Evolutionary conservation across 1,140 invertebrate species (phyloP), one percentile per base, ranked within the genome.

Genomic region (Eufriesea mexicana): DNA sequence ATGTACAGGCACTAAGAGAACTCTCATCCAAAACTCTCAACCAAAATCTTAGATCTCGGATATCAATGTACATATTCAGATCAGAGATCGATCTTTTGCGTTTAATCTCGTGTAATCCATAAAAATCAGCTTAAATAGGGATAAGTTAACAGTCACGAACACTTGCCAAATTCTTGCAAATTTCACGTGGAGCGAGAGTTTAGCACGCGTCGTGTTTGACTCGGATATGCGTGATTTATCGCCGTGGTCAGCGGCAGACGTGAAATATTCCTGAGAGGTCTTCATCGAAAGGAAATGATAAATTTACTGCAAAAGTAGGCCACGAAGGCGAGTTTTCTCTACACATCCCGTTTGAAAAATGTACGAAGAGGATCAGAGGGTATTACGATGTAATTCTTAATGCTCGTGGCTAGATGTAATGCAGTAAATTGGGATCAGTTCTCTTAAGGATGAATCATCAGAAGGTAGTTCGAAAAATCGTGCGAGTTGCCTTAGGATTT

Each of bases 141-240:
- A 35, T 4, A 35, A 35, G 35, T 35, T 4, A 35, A 35, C 35
- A 35, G 35, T 35, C 1, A 35, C 35, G 4, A 35, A 35, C 35
- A 35, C 35, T 35, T 4, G 35, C 35, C 1, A 35, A 35, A 35
- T 35, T 4, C 35, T 35, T 35, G 35, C 35, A 35, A 35, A 35
- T 35, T 35, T 4, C 4, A 35, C 35, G 35, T 4, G 35, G 4
- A 35, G 35, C 35, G 35, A 35, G 35, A 35, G 35, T 35, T 35
- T 35, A 35, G 35, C 35, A 35, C 35, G 25, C 8, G 55, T 59
- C 55, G 25, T 42, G n/a, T 5, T 23, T 42, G 35, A 55, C 23
- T 73, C 16, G 20, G 10, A 14, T 23, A 59, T n/a, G 54, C 71
- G n/a, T 73, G 55, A 71, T 54, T 59, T 59, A 74, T 59, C 55